Evolutionary conservation across 2,888 invertebrate genomes (phyloP).

Genomic region (Acanthococcus lagerstroemiae): DNA sequence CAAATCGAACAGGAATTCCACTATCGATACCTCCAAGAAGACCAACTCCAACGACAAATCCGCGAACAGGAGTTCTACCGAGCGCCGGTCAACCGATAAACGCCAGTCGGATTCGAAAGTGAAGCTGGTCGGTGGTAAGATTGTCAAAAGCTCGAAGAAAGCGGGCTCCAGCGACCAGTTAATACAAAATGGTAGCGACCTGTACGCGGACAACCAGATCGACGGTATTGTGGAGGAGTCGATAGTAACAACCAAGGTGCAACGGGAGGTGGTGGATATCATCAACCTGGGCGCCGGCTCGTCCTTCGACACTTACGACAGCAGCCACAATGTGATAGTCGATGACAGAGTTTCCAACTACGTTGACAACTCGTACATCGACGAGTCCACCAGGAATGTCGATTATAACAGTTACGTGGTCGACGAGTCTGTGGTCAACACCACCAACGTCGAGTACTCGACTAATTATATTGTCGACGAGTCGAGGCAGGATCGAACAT

Average conservation of each 20-base stretch:
- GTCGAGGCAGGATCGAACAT: no score
- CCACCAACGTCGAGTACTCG: background rate
- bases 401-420: background rate
- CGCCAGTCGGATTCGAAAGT: conserved; percentile 22
- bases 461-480: background rate
- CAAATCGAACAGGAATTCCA: background rate
- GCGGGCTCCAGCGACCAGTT: no score
- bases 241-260: background rate
- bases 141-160: no score
- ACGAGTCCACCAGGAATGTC: background rate
- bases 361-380: background rate
- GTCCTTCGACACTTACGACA: background rate
- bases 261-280: conserved; percentile 4
- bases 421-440: conserved; percentile 1
- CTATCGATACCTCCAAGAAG: background rate
- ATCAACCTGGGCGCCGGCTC: background rate
- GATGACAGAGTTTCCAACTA: background rate
- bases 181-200: background rate
- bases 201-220: conserved; percentile 4
- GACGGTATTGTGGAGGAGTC: conserved; percentile 1
- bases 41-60: no score
- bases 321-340: background rate
- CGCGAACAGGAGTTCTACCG: no score
- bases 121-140: conserved; percentile 35
- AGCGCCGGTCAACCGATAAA: no score